Percentiles rank a stretch among this genome's conserved stretches.
phyloP scores from a whole-genome alignment of 2,888 invertebrate genomes.

The Drosophila macrospina region DNA sequence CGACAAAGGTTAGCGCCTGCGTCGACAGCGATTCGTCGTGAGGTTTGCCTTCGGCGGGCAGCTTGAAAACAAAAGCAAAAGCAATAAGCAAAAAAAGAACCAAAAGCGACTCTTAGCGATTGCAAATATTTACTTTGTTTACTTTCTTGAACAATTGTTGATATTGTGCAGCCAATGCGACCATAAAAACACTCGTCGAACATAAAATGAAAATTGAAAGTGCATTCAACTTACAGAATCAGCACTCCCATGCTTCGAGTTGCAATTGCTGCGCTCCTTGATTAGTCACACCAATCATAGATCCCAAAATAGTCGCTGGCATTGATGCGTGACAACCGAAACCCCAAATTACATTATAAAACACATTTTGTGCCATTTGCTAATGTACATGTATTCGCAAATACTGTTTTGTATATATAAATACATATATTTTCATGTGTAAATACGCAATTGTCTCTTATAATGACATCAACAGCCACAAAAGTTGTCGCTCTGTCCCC shows the following conservation, averaged over 20 bases:
- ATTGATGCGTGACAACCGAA: slow-evolving; percentile 70
- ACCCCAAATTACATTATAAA: slow-evolving; percentile 67
- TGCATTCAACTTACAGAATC: slow-evolving; percentile 63
- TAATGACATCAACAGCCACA: slow-evolving; percentile 47
- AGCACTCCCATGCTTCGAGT: slow-evolving; percentile 33
- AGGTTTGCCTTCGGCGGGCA: slow-evolving; percentile 10
- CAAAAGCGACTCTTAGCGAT: slow-evolving; percentile 37
- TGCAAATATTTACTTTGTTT: slow-evolving; percentile 65
- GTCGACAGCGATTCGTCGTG: slow-evolving; percentile 29
- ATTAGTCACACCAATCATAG: slow-evolving; percentile 54
- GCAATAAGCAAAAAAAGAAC: slow-evolving; percentile 1
- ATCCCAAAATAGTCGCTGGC: slow-evolving; percentile 65
- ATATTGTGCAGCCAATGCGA: slow-evolving; percentile 61
- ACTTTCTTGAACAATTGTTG: slow-evolving; percentile 62
- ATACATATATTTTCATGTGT: slow-evolving; percentile 20
- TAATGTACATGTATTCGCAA: slow-evolving; percentile 20
- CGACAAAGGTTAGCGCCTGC: slow-evolving; percentile 58
- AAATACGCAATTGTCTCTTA: slow-evolving; percentile 60
- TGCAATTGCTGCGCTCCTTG: slow-evolving; percentile 5
- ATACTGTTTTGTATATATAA: background rate
- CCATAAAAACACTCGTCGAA: slow-evolving; percentile 52
- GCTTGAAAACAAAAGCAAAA: slow-evolving; percentile 27
- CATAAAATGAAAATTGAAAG: slow-evolving; percentile 62
- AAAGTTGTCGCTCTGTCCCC: slow-evolving; percentile 33
- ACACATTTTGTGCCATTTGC: slow-evolving; percentile 56